Evolutionary conservation across 2,797 vertebrate species (phyloP), one percentile per base, ranked within the genome.

Genomic region (Spatula versicolor): DNA sequence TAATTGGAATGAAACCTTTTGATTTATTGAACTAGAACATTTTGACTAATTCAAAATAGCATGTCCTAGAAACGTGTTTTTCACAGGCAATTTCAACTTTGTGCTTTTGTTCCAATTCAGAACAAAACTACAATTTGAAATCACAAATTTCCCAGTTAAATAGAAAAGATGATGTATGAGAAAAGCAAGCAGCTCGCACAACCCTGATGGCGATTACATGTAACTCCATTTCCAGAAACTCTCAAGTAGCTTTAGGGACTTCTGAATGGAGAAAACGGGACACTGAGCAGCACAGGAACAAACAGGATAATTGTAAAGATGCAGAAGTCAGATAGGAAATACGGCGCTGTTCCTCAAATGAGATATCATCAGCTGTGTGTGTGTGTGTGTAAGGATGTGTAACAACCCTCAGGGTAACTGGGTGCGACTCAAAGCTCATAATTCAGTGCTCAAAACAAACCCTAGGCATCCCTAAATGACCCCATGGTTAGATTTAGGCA

Each of bases 11-110:
- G 67, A 92, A 96, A 92, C 75, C 93, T 93, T 96, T 86, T 90
- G 94, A 94, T 96, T 96, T 90, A 92, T 68, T 92, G 94, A 94
- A 93, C 88, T 78, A 71, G 88, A 96, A 96, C 88, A 74, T 93
- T 96, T 94, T 82, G 87, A 93, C 80, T 95, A 90, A 94, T 92
- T 94, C 83, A 88, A 64, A 93, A 92, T 82, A 93, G 68, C 74
- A 58, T 7, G 81, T 79, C 72, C 90, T 68, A 93, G 81, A 96
- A 95, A 93, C 11, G 71, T 90, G 75, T 25, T 91, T 92, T 93
- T 95, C 71, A 92, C 83, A 90, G 85, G 77, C 87, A 86, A 74
- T 86, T 94, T 92, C 73, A 37, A 83, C 45, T 82, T 71, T 25
- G 77, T 92, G 83, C 83, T 85, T 80, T 93, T 95, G 63, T 64